Evolutionary conservation across 1,140 invertebrate species (phyloP), one percentile per base, ranked within the genome.

Genomic region (Reticulitermes speratus): DNA sequence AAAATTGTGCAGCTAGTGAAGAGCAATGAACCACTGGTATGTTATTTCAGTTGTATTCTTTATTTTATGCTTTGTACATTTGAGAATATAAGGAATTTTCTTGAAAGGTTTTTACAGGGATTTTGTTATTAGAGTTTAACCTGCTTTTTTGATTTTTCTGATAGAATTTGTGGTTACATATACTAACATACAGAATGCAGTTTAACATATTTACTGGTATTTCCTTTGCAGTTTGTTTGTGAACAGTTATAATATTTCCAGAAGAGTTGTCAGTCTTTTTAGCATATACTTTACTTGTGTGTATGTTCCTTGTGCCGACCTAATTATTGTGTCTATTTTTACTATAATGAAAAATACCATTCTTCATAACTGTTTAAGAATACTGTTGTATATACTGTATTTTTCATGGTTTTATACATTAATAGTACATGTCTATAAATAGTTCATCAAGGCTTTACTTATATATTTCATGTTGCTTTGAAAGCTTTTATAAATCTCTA

Each of bases 1-100:
- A 99, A 99, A 93, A 98, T 99, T 91, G 98, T 99, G 44, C 97
- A 98, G 91, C 93, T 99, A 86, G 97, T 99, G 45, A 99, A 99
- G 91, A 98, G 97, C 91, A 97, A 98, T 91, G 98, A 99, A 92
- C 97, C 98, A 82, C 92, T 99, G 96, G 97, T 99, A 94, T 94
- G 95, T 93, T 84, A 84, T 82, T 81, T 69, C 86, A 85, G 83
- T 86, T 82, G n/a, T 75, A 8, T 30, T 30, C 25, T 9, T 86
- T 55, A 75, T 75, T 75, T 30, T 75, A 25, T 25, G 65, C n/a
- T 75, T 21, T 55, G 52, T 55, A 21, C 52, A 55, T 55, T 55
- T 55, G 52, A 55, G 19, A 55, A 55, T 55, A 55, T 55, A 5
- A 55, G 5, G 19, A 19, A 21, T 55, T 21, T 55, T 21, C 48